phyloP scores from a whole-genome alignment of 2,797 vertebrate genomes.

The Dipus sagitta region DNA sequence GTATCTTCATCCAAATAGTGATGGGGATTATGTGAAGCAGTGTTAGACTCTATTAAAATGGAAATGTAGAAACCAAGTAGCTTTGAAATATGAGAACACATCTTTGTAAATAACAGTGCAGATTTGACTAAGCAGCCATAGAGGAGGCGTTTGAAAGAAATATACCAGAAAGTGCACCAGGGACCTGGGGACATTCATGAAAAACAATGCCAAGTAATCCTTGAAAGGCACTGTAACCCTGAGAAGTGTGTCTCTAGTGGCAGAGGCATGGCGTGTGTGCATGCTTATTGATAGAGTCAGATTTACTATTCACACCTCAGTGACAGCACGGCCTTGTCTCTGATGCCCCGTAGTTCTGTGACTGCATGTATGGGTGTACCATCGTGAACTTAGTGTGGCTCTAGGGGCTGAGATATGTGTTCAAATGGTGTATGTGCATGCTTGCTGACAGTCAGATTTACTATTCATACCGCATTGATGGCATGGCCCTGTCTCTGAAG shows the following conservation, averaged over 20 bases:
- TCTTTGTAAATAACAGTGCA: slow-evolving; percentile 26
- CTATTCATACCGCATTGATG: too few species aligned
- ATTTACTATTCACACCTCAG: too few species aligned
- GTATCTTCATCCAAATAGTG: not conserved
- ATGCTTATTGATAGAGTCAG: not conserved
- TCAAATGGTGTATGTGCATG: not conserved
- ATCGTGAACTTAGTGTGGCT: not conserved
- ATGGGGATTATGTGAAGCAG: not conserved
- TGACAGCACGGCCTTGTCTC: too few species aligned
- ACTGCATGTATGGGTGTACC: not conserved
- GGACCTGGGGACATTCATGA: not conserved
- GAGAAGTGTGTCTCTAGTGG: not conserved
- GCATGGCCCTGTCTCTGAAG: too few species aligned
- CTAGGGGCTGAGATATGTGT: not conserved
- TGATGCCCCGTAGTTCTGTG: not conserved
- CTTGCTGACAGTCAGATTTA: not conserved
- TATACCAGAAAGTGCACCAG: not conserved
- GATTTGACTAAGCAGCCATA: not conserved
- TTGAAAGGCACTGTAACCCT: not conserved
- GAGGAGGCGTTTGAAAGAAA: not conserved
- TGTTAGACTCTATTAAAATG: slow-evolving; percentile 17
- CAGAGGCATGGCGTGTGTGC: not conserved
- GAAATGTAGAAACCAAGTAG: not conserved
- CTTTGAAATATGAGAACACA: not conserved
- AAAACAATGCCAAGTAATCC: not conserved